Evolutionary conservation across 30 jellyfish, hydroid and myxozoan genomes (phyloP).

Genomic region (Catostylus mosaicus): DNA sequence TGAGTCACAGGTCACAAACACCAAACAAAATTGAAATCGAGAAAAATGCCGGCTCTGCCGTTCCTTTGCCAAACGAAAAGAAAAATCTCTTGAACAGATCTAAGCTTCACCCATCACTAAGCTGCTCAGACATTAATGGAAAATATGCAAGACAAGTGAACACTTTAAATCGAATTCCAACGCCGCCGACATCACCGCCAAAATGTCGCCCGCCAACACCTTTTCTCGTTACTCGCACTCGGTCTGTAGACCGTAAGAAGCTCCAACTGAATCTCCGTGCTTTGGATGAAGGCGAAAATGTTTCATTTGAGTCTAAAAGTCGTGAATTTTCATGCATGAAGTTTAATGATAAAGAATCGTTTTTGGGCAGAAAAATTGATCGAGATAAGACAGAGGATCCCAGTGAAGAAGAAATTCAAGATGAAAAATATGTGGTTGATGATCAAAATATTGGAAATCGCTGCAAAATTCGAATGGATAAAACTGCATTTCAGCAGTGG

Average conservation of each 20-base stretch:
- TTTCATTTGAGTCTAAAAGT: background rate
- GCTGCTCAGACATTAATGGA: constrained; percentile 13
- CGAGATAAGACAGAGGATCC: constrained; percentile 9
- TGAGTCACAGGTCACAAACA: background rate
- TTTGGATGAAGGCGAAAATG: background rate
- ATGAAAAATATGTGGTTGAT: background rate
- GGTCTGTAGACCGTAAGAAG: background rate
- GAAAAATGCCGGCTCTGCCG: background rate
- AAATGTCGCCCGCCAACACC: constrained; percentile 44
- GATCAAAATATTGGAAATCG: background rate
- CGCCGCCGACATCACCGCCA: constrained; percentile 60
- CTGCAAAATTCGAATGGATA: constrained; percentile 43
- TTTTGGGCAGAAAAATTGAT: constrained; percentile 13
- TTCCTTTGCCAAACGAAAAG: background rate
- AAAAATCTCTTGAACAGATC: background rate
- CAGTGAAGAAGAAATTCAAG: background rate
- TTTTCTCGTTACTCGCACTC: constrained; percentile 7
- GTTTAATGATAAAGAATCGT: background rate
- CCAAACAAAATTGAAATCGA: background rate
- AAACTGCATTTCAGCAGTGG: constrained; percentile 40
- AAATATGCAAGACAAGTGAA: background rate
- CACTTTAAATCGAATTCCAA: background rate
- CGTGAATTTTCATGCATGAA: background rate
- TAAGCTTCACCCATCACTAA: background rate
- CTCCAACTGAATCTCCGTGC: background rate